Base-by-base conservation (phyloP, 2,888 invertebrate species). In the Sarcophaga caerulescens region DNA sequence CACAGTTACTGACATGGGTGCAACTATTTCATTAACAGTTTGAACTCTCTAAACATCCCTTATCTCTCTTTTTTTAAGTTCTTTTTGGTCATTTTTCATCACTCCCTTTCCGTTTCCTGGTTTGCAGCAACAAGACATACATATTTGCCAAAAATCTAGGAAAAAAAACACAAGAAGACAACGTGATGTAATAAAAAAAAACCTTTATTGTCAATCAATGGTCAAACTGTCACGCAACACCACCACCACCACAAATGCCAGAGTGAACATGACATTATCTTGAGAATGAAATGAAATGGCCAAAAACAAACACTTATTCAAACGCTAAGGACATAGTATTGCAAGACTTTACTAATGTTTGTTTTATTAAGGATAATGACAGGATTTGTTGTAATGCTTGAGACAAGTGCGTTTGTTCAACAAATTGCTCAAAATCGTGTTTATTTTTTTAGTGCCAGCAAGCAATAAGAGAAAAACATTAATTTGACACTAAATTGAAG, bases 251-350 rank as follows among this genome's bases (percentile, higher is more conserved):
- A 74, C 77, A 74, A 87, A 83, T 88, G 85, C 83, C 87, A 84
- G 68, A 83, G 60, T 77, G 73, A 76, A 87, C 88, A 88, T 87
- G 88, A 87, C 88, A 87, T 88, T 87, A 88, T 88, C 88, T 84
- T 60, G 23, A 14, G 82, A 80, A 82, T 84, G 1, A 52, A 85
- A 86, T 82, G 84, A 83, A 86, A 81, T 79, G 85, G 81, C 81
- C 87, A 88, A 84, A 35, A 1, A 87, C 82, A 75, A 35, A 71
- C 68, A 52, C 59, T 70, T 10, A 35, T 57, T 17, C 8, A 21
- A 35, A 66, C 21, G 11, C 14, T 25, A 25, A 25, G 25, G 25
- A 25, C 25, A 4, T 25, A 25, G 25, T 3, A 25, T 25, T 21
- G 59, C n/a, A 60, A 11, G 17, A n/a, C 21, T 23, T 10, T 35